A percentile compares a stretch with the other conserved stretches of the same genome.
Evolutionary conservation across 1,140 invertebrate genomes (phyloP).

Genomic region (Nephila pilipes): DNA sequence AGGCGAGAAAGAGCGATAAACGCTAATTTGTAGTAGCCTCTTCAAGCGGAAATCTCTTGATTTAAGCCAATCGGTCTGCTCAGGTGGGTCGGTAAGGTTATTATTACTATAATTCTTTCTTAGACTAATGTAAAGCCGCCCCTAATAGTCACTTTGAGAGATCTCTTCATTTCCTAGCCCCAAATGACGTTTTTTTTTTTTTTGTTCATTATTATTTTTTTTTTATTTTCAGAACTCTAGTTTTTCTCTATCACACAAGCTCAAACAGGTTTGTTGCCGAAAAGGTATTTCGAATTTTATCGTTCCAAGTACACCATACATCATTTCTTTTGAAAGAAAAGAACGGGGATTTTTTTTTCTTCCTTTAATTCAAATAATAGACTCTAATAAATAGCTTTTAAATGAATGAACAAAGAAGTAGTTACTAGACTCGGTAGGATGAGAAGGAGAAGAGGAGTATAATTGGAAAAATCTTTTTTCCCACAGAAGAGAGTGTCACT

Average conservation of each 20-base stretch:
- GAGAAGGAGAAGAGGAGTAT: not conserved
- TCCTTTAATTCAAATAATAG: conserved; percentile 59
- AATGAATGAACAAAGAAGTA: conserved; percentile 57
- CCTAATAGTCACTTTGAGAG: conserved; percentile 73
- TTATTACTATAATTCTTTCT: conserved; percentile 76
- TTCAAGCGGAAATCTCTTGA: conserved; percentile 52
- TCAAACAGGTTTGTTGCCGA: conserved; percentile 66
- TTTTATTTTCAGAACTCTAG: conserved; percentile 30
- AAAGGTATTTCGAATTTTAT: conserved; percentile 71
- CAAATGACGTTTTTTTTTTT: conserved; percentile 48
- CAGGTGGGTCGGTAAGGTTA: conserved; percentile 66
- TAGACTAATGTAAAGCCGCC: conserved; percentile 75
- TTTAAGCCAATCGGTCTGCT: conserved; percentile 63
- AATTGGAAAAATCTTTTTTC: conserved; percentile 10
- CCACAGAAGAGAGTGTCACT: not conserved
- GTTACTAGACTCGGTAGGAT: not conserved
- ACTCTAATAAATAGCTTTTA: conserved; percentile 64
- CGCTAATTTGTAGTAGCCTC: conserved; percentile 16
- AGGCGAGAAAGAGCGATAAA: conserved; percentile 42
- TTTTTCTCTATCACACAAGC: conserved; percentile 25
- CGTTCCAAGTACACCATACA: conserved; percentile 48
- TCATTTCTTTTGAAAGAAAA: conserved; percentile 59
- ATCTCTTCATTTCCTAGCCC: conserved; percentile 73
- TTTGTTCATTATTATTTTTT: not conserved
- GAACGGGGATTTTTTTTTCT: not conserved